Evolutionary conservation across 1,140 invertebrate species (phyloP).

Genomic region (Cotesia vestalis): DNA sequence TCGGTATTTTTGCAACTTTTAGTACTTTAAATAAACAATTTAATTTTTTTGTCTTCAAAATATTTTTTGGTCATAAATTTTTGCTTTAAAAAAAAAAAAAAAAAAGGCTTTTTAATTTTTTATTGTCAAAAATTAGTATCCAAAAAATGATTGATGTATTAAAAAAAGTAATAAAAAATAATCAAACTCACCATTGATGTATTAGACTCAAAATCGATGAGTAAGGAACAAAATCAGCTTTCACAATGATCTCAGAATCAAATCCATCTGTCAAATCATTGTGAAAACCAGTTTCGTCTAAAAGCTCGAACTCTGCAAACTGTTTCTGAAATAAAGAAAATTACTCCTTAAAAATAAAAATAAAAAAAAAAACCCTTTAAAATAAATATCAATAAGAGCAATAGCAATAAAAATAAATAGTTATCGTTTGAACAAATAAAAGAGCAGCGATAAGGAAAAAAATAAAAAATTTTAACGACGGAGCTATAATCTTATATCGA

Average conservation of each 20-base stretch:
- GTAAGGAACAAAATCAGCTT: slow-evolving; percentile 85
- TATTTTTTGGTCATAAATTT: too few species aligned
- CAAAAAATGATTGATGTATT: too few species aligned
- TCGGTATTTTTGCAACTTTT: too few species aligned
- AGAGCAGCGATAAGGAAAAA: too few species aligned
- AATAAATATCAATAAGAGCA: not conserved
- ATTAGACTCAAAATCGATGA: slow-evolving; percentile 39
- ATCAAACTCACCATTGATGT: not conserved
- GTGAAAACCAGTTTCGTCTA: slow-evolving; percentile 90
- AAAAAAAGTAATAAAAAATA: too few species aligned
- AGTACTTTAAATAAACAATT: too few species aligned
- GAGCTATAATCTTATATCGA: not conserved
- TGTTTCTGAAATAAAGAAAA: not conserved
- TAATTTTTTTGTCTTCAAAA: too few species aligned
- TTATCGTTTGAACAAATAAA: not conserved
- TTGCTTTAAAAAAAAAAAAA: too few species aligned
- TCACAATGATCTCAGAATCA: slow-evolving; percentile 93
- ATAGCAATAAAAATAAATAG: not conserved
- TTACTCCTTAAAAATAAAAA: slow-evolving; percentile 24
- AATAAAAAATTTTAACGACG: not conserved
- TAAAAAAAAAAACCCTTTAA: not conserved
- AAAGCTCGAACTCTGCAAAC: not conserved
- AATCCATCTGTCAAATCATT: slow-evolving; percentile 88
- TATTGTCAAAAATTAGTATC: too few species aligned
- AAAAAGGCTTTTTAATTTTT: too few species aligned